A percentile compares a stretch with the other conserved stretches of the same genome.
Evolutionary conservation across 2,888 invertebrate genomes (phyloP).

Genomic region (Lithophane semibrunnea): DNA sequence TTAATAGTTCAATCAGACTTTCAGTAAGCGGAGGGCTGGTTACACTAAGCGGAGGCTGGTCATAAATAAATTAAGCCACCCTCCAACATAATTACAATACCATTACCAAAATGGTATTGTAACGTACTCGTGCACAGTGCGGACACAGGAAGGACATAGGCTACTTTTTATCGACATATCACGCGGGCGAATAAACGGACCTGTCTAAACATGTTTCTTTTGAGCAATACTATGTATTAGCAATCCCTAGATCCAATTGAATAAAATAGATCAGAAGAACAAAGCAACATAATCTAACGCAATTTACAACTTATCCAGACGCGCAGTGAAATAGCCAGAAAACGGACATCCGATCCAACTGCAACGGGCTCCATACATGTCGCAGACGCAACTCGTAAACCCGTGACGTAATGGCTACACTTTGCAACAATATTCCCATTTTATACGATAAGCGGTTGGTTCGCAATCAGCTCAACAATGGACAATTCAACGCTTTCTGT

Average conservation of each 20-base stretch:
- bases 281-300: constrained; percentile 20
- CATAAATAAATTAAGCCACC: background rate
- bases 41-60: too few relatives aligned
- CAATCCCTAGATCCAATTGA: background rate
- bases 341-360: constrained; percentile 33
- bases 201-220: background rate
- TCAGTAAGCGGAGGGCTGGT: background rate
- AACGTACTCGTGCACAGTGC: too few relatives aligned
- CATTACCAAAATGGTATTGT: too few relatives aligned
- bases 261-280: background rate
- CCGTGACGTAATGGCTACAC: constrained; percentile 35
- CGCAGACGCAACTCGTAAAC: constrained; percentile 53
- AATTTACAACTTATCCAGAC: constrained; percentile 19
- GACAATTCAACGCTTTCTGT: constrained; percentile 41
- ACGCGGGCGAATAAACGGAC: background rate
- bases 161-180: too few relatives aligned
- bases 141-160: too few relatives aligned
- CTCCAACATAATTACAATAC: too few relatives aligned
- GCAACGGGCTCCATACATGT: constrained; percentile 44
- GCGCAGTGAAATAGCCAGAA: constrained; percentile 32
- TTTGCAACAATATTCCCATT: constrained; percentile 56
- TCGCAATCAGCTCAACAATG: constrained; percentile 43
- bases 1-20: too few relatives aligned
- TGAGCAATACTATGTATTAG: background rate
- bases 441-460: constrained; percentile 56